Percentiles rank a stretch among this genome's conserved stretches.
These are phyloP conservation scores for Myotis brandtii DNA, from an alignment of 2,113 vertebrate species.

Conservation along the genomic window DNA sequence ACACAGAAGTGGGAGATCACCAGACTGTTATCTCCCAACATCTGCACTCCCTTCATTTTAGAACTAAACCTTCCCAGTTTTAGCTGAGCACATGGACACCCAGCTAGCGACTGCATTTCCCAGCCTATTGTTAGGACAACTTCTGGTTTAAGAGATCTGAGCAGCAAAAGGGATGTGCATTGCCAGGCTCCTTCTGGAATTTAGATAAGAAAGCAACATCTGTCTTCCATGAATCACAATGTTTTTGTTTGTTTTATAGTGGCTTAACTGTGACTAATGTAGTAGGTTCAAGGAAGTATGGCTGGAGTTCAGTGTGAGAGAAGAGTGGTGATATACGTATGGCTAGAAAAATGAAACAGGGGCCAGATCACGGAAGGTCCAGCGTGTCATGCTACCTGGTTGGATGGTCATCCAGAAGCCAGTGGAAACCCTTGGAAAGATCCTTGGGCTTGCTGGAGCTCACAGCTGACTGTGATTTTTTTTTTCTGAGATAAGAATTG, in stretches of 20 bases:
- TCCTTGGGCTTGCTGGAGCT: not conserved
- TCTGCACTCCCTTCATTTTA: slow-evolving; percentile 6
- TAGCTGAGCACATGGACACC: not conserved
- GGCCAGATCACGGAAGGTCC: not conserved
- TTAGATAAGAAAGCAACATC: slow-evolving; percentile 21
- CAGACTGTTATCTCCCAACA: not conserved
- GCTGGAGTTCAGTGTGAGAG: not conserved
- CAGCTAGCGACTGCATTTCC: not conserved
- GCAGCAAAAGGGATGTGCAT: not conserved
- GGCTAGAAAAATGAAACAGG: not conserved
- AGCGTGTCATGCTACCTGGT: not conserved
- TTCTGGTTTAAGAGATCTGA: not conserved
- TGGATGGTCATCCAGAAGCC: not conserved
- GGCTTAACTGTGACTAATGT: not conserved
- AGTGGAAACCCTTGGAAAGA: slow-evolving; percentile 5
- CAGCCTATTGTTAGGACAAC: not conserved
- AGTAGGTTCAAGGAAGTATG: not conserved
- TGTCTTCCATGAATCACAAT: not conserved
- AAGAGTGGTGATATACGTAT: not conserved
- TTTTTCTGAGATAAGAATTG: not conserved
- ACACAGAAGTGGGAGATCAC: not conserved
- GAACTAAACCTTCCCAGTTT: not conserved
- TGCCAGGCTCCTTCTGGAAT: not conserved
- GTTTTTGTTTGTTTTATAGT: not conserved
- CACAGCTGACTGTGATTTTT: not conserved